Evolutionary conservation across 2,888 invertebrate species (phyloP).

Genomic region (Xanthia icteritia): DNA sequence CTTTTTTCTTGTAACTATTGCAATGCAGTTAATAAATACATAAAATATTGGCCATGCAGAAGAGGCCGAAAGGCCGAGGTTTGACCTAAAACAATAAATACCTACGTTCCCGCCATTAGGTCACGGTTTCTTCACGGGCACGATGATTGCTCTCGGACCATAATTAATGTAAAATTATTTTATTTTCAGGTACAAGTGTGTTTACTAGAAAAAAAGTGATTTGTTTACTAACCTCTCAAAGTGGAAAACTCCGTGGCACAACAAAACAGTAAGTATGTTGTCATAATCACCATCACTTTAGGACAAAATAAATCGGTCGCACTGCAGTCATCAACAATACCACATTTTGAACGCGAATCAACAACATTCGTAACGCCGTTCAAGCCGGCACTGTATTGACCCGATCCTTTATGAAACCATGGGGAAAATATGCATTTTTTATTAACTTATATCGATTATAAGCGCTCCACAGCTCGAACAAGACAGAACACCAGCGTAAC

Average conservation of each 20-base stretch:
- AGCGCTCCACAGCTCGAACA: constrained; percentile 70
- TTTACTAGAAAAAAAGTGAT: constrained; percentile 44
- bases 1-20: constrained; percentile 26
- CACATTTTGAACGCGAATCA: constrained; percentile 69
- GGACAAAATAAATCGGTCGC: constrained; percentile 70
- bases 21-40: constrained; percentile 8
- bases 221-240: constrained; percentile 85
- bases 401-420: constrained; percentile 84
- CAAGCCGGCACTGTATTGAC: constrained; percentile 79
- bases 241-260: constrained; percentile 70
- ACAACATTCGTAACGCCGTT: constrained; percentile 74
- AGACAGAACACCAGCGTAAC: constrained; percentile 71
- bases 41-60: constrained; percentile 25
- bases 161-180: not conserved
- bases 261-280: constrained; percentile 68
- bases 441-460: constrained; percentile 87
- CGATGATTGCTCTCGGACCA: not conserved
- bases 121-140: constrained; percentile 17
- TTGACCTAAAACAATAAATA: constrained; percentile 26
- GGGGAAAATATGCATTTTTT: constrained; percentile 89
- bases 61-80: not conserved
- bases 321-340: constrained; percentile 72
- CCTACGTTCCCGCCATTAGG: constrained; percentile 51
- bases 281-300: constrained; percentile 76
- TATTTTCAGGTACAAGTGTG: not conserved